A percentile compares a stretch with the other conserved stretches of the same genome.
Evolutionary conservation across 2,797 vertebrate species (phyloP).

Genomic region (Furcifer pardalis): DNA sequence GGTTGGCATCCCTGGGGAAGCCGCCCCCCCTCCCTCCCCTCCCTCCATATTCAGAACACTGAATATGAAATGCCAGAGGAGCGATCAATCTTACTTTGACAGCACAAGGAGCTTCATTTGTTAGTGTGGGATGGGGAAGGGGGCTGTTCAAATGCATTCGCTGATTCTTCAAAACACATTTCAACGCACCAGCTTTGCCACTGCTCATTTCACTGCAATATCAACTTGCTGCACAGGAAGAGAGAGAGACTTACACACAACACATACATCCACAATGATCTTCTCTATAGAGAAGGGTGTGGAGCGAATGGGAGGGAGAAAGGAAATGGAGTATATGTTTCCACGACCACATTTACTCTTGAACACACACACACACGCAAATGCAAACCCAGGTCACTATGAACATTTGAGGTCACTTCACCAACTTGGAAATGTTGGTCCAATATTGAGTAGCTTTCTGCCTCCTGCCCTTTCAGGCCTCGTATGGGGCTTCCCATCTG

Average conservation of each 20-base stretch:
- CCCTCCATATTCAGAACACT: slow-evolving; percentile 88
- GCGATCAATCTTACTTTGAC: slow-evolving; percentile 95
- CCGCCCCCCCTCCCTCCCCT: slow-evolving; percentile 67
- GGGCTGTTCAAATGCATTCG: slow-evolving; percentile 80
- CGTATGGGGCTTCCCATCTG: neutral
- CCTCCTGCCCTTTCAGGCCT: neutral
- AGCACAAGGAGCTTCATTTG: slow-evolving; percentile 83
- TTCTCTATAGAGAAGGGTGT: neutral
- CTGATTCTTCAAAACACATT: slow-evolving; percentile 88
- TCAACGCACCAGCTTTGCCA: slow-evolving; percentile 75
- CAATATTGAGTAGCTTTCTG: neutral
- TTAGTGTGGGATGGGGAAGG: slow-evolving; percentile 82
- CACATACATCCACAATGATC: neutral
- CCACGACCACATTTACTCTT: neutral
- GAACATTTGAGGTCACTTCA: neutral
- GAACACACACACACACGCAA: neutral
- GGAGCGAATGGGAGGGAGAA: neutral
- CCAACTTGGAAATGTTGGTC: slow-evolving; percentile 9
- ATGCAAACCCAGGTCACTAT: neutral
- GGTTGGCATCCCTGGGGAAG: slow-evolving; percentile 77
- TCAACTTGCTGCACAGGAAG: slow-evolving; percentile 8
- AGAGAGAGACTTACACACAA: neutral
- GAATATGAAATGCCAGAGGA: slow-evolving; percentile 86
- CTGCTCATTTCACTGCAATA: slow-evolving; percentile 59
- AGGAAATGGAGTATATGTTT: neutral